Conservation (phyloP, 2,888 invertebrate genomes). For the Argyresthia albistria region DNA sequence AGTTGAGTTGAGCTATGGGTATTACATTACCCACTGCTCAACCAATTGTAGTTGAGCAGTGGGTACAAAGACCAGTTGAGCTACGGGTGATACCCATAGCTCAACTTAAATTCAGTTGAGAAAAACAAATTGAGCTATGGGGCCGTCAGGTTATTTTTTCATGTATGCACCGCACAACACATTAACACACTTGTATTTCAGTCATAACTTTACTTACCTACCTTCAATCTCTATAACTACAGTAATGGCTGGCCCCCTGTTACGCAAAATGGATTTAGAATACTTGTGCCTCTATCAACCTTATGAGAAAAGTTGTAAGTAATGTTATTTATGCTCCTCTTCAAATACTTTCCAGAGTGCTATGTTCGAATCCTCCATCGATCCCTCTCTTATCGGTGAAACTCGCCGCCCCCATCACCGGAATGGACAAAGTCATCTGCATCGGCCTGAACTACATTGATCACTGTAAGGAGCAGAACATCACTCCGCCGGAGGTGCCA, state of each 20-base stretch:
- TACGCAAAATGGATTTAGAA: no score
- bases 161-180: background rate
- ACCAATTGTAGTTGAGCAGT: no score
- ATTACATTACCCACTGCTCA: no score
- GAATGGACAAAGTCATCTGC: constrained; percentile 88
- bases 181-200: background rate
- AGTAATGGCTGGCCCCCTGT: no score
- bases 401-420: constrained; percentile 81
- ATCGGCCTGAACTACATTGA: constrained; percentile 90
- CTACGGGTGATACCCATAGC: no score
- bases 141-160: no score
- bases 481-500: constrained; percentile 80
- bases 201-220: background rate
- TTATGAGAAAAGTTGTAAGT: background rate
- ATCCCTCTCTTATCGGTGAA: constrained; percentile 64
- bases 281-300: no score
- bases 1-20: no score
- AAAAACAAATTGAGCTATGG: no score
- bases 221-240: no score
- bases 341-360: constrained; percentile 7
- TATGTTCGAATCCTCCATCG: constrained; percentile 15
- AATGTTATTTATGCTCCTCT: background rate
- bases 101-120: no score
- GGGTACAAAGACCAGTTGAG: no score
- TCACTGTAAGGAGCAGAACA: constrained; percentile 87